These are phyloP conservation scores for Coenonympha glycerion DNA, from an alignment of 2,888 invertebrate species.

Conservation along the genomic window DNA sequence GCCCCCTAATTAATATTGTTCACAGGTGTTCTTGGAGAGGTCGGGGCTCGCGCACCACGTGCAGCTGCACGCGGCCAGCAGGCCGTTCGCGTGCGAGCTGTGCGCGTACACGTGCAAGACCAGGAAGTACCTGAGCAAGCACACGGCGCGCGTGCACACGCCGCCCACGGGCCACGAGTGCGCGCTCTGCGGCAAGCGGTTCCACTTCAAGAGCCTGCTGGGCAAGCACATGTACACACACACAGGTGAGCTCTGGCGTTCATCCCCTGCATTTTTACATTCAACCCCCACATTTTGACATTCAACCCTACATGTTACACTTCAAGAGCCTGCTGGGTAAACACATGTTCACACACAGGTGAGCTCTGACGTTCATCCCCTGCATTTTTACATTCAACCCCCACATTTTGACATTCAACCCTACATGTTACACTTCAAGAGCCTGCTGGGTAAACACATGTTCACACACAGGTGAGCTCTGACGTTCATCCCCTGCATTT, in stretches of 20 bases:
- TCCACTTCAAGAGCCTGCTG: constrained; percentile 36
- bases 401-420: too few relatives aligned
- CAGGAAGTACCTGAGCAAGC: constrained; percentile 40
- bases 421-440: too few relatives aligned
- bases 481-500: too few relatives aligned
- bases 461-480: too few relatives aligned
- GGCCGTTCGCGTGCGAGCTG: constrained; percentile 36
- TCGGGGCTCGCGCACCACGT: constrained; percentile 31
- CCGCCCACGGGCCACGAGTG: constrained; percentile 34
- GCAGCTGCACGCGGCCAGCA: constrained; percentile 32
- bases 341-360: too few relatives aligned
- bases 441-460: too few relatives aligned
- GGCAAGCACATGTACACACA: constrained; percentile 44
- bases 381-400: not conserved
- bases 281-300: not conserved
- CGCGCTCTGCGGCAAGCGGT: constrained; percentile 40
- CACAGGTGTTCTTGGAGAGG: constrained; percentile 39
- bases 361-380: not conserved
- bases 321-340: too few relatives aligned
- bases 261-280: too few relatives aligned
- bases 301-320: too few relatives aligned
- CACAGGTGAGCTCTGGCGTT: constrained; percentile 43
- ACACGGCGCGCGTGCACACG: constrained; percentile 35
- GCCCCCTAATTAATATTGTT: too few relatives aligned
- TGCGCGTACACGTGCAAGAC: constrained; percentile 43